Base-by-base conservation (phyloP, 1,140 invertebrate genomes). In the Zophobas morio region DNA sequence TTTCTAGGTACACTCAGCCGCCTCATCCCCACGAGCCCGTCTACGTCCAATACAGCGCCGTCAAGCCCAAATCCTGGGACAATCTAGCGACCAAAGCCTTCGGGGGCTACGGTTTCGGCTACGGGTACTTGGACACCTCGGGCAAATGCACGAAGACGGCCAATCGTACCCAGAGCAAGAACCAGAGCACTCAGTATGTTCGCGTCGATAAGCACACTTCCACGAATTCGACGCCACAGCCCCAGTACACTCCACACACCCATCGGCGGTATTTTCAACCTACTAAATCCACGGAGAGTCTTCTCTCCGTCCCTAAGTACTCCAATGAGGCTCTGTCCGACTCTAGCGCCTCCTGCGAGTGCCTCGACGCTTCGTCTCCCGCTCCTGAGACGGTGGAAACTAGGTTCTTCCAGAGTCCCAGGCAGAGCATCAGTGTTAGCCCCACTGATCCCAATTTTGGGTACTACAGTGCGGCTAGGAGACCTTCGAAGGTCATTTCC, bases 41-140 rank as follows among this genome's bases (percentile, higher is more conserved):
- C 46, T 89, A 90, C 39, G 88, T 91, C 32, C 89, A 91, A 73
- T 91, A 92, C 78, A 86, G 85, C 51, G 83, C 90, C 47, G 91
- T 90, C 0, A 95, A 96, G 82, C 94, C 94, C 1, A 95, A 96
- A 83, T 96, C 94, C 0, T 96, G 95, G 94, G 94, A 96, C 82
- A 96, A 96, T 87, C 86, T 96, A 33, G 80, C 84, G 4, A 95
- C 93, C 0, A 95, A 95, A 87, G 91, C 92, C 0, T 93, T 94
- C 74, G 93, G 94, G 6, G 94, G 93, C 0, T 95, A 95, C 81
- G 94, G 94, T 34, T 95, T 94, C 80, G 94, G 94, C 1, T 96
- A 95, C 82, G 94, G 94, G 0, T 96, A 94, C 81, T 85, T 94
- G 40, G 93, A 94, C 80, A 77, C 87, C 84, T 66, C 66, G 76